Base-by-base conservation (phyloP, 2,113 vertebrate species). In the Chloroceryle aenea region DNA sequence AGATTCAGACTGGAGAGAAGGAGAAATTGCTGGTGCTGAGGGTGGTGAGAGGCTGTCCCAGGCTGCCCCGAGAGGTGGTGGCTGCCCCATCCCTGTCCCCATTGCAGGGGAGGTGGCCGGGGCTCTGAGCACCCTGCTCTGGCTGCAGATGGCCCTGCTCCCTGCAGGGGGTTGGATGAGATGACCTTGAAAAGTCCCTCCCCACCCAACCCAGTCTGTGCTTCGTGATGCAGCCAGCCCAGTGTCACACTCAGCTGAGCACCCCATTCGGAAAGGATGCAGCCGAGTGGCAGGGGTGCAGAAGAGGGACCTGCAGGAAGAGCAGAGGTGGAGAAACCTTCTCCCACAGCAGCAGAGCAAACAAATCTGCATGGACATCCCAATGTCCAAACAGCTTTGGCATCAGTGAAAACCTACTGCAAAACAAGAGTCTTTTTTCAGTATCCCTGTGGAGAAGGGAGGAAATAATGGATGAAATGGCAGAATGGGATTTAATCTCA, bases 181-280 rank as follows among this genome's bases (percentile, higher is more conserved):
- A n/a, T 56, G 55, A 32, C 4, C 55, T 58, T 12, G 4, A 58
- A 21, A n/a, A 32, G 32, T 58, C 32, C 32, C 32, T 58, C 22
- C 55, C 55, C 10, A 58, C 32, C 55, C 55, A 58, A 58, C 21
- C 53, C 29, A 30, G 53, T 19, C 32, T 58, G 32, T 3, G 53
- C 7, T n/a, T 58, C 56, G 32, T n/a, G 55, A 56, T 63, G 69
- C 1, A 7, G 15, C 9, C 1, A 7, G 34, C 40, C 0, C 1
- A 5, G 53, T 50, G 62, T 75, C 64, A 72, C 42, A 53, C 25
- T 18, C 74, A 55, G 59, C 26, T 1, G 2, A 63, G 74, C 48
- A 23, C 14, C 79, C n/a, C 5, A 0, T 25, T 75, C 1, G 4
- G 69, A 48, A 58, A 23, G 17, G 62, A 16, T 48, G 67, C 18